Evolutionary conservation across 2,888 invertebrate genomes (phyloP).

Genomic region (Tanytarsus gracilentus): DNA sequence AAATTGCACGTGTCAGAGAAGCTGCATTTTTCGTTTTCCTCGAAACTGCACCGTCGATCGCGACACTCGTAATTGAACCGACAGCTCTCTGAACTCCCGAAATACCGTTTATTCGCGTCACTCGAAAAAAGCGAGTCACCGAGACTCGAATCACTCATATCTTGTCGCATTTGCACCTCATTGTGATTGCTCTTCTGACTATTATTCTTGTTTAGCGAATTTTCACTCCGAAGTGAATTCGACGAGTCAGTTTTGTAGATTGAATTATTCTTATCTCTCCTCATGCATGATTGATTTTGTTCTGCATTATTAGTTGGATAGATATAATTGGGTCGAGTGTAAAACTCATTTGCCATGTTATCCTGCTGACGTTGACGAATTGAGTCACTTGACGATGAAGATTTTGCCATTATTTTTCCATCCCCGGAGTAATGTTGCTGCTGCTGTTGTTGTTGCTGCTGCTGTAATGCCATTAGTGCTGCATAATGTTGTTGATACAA

Average conservation of each 20-base stretch:
- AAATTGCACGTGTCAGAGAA: slow-evolving; percentile 40
- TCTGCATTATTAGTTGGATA: neutral
- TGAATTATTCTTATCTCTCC: slow-evolving; percentile 35
- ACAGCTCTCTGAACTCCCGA: slow-evolving; percentile 43
- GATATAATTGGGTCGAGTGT: slow-evolving; percentile 37
- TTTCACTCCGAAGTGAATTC: slow-evolving; percentile 42
- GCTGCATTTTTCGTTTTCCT: slow-evolving; percentile 41
- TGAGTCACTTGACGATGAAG: slow-evolving; percentile 44
- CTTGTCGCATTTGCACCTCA: slow-evolving; percentile 29
- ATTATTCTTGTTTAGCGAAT: slow-evolving; percentile 35
- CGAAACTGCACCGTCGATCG: slow-evolving; percentile 39
- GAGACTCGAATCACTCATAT: slow-evolving; percentile 39
- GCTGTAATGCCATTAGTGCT: slow-evolving; percentile 39
- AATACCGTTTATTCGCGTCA: slow-evolving; percentile 39
- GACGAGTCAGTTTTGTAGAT: slow-evolving; percentile 43
- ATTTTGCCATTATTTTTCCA: slow-evolving; percentile 35
- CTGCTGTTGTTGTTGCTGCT: slow-evolving; percentile 33
- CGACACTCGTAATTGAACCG: slow-evolving; percentile 41
- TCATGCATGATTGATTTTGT: slow-evolving; percentile 36
- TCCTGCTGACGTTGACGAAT: slow-evolving; percentile 31
- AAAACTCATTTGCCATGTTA: slow-evolving; percentile 30
- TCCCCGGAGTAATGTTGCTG: slow-evolving; percentile 31
- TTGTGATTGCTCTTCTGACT: slow-evolving; percentile 20
- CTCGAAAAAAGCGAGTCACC: slow-evolving; percentile 38
- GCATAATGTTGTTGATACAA: slow-evolving; percentile 24